These are phyloP conservation scores for Riparia riparia DNA, from an alignment of 2,113 vertebrate species.

Conservation along the genomic window DNA sequence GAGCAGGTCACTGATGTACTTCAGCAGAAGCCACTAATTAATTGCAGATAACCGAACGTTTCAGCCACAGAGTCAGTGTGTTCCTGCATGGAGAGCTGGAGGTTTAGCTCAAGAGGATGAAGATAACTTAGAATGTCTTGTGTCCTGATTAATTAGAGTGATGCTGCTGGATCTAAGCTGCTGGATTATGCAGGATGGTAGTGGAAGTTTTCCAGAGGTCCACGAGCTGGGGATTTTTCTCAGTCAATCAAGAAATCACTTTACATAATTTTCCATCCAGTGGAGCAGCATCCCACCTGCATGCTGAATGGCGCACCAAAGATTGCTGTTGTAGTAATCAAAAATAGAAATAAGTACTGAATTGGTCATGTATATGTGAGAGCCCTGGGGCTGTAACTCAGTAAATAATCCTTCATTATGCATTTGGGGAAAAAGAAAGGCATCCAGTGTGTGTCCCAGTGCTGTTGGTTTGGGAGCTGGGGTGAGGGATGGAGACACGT, in stretches of 20 bases:
- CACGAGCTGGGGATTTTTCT: background rate
- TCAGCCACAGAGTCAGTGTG: accelerated
- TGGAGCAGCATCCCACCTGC: background rate
- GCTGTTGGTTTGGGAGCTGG: background rate
- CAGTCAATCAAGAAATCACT: background rate
- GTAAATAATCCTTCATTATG: background rate
- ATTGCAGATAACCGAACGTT: accelerated
- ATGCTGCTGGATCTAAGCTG: background rate
- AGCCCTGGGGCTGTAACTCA: background rate
- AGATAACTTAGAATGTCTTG: background rate
- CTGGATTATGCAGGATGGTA: background rate
- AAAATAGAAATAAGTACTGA: background rate
- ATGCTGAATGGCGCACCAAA: background rate
- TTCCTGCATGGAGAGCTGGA: background rate
- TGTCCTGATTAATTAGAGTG: background rate
- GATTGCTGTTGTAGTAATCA: background rate
- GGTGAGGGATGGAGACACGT: accelerated
- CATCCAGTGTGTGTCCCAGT: accelerated
- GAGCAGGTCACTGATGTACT: background rate
- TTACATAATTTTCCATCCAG: background rate
- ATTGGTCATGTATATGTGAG: background rate
- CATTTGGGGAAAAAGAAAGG: background rate
- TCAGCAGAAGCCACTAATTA: accelerated
- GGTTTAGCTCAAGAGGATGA: background rate
- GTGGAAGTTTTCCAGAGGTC: background rate